Percentiles rank a stretch among this genome's conserved stretches.
These are phyloP conservation scores for Anguilla megastoma DNA, from an alignment of 2,797 vertebrate genomes.

Conservation along the genomic window DNA sequence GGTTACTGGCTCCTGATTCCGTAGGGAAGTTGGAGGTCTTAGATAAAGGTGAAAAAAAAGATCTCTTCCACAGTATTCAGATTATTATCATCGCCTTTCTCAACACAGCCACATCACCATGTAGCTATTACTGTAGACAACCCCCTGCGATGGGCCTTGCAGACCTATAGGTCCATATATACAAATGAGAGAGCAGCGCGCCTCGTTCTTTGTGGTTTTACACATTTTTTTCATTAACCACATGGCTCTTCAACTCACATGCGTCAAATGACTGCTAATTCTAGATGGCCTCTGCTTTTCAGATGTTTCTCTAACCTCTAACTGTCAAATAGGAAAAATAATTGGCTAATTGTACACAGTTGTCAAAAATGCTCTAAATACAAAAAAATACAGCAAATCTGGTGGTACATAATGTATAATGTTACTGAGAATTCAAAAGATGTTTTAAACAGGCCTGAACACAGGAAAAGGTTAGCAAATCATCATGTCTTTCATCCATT, in stretches of 20 bases:
- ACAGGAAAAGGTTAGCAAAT: background rate
- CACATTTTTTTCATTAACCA: slow-evolving; percentile 46
- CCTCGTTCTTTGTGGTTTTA: slow-evolving; percentile 54
- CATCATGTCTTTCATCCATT: background rate
- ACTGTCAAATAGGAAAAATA: background rate
- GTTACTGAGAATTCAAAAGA: background rate
- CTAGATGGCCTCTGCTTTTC: slow-evolving; percentile 44
- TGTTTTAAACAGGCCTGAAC: background rate
- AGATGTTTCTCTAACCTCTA: slow-evolving; percentile 15
- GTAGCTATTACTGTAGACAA: background rate
- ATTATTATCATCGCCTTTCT: slow-evolving; percentile 50
- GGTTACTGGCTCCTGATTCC: slow-evolving; percentile 7
- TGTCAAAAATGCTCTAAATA: background rate
- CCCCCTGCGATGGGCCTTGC: slow-evolving; percentile 26
- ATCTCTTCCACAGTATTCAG: slow-evolving; percentile 56
- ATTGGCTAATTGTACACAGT: background rate
- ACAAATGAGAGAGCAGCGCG: background rate
- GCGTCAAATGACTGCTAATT: slow-evolving; percentile 44
- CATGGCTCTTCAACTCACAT: slow-evolving; percentile 44
- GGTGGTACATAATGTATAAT: background rate
- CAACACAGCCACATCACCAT: too few species aligned
- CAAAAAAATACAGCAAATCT: background rate
- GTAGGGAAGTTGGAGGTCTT: slow-evolving; percentile 56
- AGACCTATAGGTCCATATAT: slow-evolving; percentile 49
- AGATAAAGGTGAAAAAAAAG: slow-evolving; percentile 46